Evolutionary conservation across 2,797 vertebrate genomes (phyloP), one percentile per base, ranked within the genome.

Genomic region (Hemibagrus guttatus): DNA sequence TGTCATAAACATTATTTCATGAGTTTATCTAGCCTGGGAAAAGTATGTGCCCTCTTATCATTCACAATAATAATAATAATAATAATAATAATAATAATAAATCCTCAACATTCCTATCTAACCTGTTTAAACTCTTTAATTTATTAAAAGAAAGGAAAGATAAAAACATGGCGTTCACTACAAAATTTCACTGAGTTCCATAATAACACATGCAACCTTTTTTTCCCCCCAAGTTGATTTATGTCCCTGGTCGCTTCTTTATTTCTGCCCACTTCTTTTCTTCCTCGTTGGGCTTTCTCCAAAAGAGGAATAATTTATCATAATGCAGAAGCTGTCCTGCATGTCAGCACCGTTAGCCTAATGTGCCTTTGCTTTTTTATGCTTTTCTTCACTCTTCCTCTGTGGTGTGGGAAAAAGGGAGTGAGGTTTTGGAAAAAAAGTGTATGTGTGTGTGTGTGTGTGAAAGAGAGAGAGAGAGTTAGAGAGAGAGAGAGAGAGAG

Each of bases 251-350:
- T 87, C 87, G 87, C 90, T 81, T 88, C 21, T 39, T 80, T 79
- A 59, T 91, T 87, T 91, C 92, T 91, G 91, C 76, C 78, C 64
- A 90, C 87, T 90, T 68, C 13, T 84, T 84, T 86, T n/a, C 69
- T 85, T 88, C 87, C 69, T 58, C 28, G 13, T 76, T 89, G 85
- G 89, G 71, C 83, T 88, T 85, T 90, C 81, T 87, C 86, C 52
- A 80, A 83, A 7, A 89, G 84, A 84, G 66, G 92, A 93, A 92
- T 93, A 92, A 94, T 94, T 93, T 87, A 92, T 93, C 91, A 93
- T 89, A 91, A 91, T 52, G 52, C 82, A 87, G 54, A 86, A 92
- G 82, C 81, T 92, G 90, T 92, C 93, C 83, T 89, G 89, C 87
- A 88, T 86, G 88, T 88, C 84, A 86, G 59, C 81, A 90, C 88